phyloP scores from a whole-genome alignment of 1,140 invertebrate genomes.

The Drosophila repletoides region DNA sequence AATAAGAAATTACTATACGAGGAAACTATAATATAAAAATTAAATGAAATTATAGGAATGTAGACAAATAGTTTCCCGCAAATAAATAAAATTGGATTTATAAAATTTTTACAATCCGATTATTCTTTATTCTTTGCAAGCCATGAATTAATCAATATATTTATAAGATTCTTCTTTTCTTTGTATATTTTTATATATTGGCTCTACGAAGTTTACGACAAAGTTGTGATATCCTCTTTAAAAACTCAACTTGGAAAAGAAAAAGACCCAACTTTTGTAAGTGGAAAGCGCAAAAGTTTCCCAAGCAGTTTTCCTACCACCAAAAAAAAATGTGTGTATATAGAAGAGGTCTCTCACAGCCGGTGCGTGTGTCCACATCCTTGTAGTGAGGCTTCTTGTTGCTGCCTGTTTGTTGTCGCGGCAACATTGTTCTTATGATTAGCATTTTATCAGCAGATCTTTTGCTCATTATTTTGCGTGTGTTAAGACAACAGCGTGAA shows the following conservation, averaged over 20 bases:
- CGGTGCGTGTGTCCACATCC: constrained; percentile 32
- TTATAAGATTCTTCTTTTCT: not conserved
- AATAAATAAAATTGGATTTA: too few relatives aligned
- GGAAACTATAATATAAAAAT: too few relatives aligned
- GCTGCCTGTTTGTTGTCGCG: constrained; percentile 24
- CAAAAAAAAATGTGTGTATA: constrained; percentile 26
- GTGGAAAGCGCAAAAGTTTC: constrained; percentile 60
- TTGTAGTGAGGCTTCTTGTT: constrained; percentile 6
- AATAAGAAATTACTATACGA: too few relatives aligned
- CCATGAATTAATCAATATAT: too few relatives aligned
- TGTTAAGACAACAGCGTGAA: constrained; percentile 53
- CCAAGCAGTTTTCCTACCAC: constrained; percentile 45
- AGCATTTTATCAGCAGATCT: constrained; percentile 73
- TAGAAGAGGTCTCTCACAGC: constrained; percentile 6
- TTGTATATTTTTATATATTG: not conserved
- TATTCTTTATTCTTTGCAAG: too few relatives aligned
- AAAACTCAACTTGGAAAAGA: not conserved
- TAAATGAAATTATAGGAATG: too few relatives aligned
- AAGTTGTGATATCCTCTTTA: constrained; percentile 17
- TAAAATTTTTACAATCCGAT: too few relatives aligned
- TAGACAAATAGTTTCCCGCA: too few relatives aligned
- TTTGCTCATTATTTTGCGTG: constrained; percentile 59
- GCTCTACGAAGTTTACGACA: not conserved
- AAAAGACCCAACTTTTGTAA: constrained; percentile 45
- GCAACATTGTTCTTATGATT: constrained; percentile 69